phyloP scores from a whole-genome alignment of 2,888 invertebrate genomes.

The Latrodectus elegans region DNA sequence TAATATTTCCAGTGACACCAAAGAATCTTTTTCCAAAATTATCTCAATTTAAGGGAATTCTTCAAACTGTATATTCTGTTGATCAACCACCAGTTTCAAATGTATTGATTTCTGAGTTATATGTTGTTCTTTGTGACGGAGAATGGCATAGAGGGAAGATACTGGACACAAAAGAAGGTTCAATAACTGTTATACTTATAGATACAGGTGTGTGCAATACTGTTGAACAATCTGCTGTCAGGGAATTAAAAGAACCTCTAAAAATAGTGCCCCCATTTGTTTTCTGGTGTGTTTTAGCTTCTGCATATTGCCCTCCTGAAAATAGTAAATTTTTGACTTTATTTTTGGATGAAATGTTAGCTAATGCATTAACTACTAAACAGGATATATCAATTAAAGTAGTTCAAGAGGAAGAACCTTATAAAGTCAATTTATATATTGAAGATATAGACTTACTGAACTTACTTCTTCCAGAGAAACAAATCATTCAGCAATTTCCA shows the following conservation, averaged over 20 bases:
- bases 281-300: constrained; percentile 28
- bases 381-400: constrained; percentile 26
- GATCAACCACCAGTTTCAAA: constrained; percentile 6
- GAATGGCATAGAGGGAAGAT: constrained; percentile 52
- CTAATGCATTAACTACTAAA: background rate
- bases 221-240: constrained; percentile 2
- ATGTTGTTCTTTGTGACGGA: constrained; percentile 33
- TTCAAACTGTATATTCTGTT: constrained; percentile 24
- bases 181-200: constrained; percentile 22
- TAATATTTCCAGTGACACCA: constrained; percentile 35
- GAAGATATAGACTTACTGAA: constrained; percentile 15
- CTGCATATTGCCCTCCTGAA: constrained; percentile 24
- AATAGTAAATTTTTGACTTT: constrained; percentile 17
- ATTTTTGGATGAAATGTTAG: constrained; percentile 12
- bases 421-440: constrained; percentile 28
- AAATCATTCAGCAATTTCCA: constrained; percentile 16
- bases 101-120: constrained; percentile 6
- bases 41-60: background rate
- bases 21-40: constrained; percentile 18
- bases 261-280: constrained; percentile 37
- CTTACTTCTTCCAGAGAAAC: constrained; percentile 21
- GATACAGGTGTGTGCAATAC: constrained; percentile 28
- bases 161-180: background rate
- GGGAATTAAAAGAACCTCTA: constrained; percentile 15
- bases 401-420: constrained; percentile 18